A percentile compares a stretch with the other conserved stretches of the same genome.
Evolutionary conservation across 2,888 invertebrate species (phyloP).

Genomic region (Zeuzera pyrina): DNA sequence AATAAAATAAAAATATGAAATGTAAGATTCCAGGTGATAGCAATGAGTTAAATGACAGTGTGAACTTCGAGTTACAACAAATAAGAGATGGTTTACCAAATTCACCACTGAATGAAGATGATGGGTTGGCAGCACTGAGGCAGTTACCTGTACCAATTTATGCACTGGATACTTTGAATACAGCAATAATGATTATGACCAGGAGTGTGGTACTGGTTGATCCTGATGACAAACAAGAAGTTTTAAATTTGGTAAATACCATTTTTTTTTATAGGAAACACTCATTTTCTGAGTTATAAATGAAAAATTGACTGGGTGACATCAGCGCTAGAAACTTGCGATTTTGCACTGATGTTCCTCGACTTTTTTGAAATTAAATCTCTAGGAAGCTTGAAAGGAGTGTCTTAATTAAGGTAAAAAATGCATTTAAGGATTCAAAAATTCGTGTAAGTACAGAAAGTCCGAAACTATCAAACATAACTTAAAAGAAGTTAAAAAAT

Average conservation of each 20-base stretch:
- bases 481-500: too few species aligned
- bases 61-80: slow-evolving; percentile 41
- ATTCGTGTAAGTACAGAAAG: too few species aligned
- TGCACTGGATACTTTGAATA: slow-evolving; percentile 43
- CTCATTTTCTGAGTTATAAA: slow-evolving; percentile 3
- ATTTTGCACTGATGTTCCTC: too few species aligned
- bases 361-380: too few species aligned
- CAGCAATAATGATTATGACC: slow-evolving; percentile 42
- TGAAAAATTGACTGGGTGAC: too few species aligned
- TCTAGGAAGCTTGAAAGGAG: too few species aligned
- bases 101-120: slow-evolving; percentile 26
- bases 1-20: not conserved
- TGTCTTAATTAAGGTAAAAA: too few species aligned
- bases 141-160: slow-evolving; percentile 58
- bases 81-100: slow-evolving; percentile 26
- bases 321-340: too few species aligned
- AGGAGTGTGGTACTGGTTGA: slow-evolving; percentile 33
- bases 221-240: slow-evolving; percentile 25
- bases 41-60: slow-evolving; percentile 30
- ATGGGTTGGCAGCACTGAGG: slow-evolving; percentile 35
- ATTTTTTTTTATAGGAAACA: not conserved
- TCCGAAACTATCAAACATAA: too few species aligned
- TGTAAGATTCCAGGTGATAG: slow-evolving; percentile 34
- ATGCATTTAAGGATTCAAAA: too few species aligned
- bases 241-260: slow-evolving; percentile 36